These are phyloP conservation scores for Polietes domitor DNA, from an alignment of 2,888 invertebrate species.

Conservation along the genomic window DNA sequence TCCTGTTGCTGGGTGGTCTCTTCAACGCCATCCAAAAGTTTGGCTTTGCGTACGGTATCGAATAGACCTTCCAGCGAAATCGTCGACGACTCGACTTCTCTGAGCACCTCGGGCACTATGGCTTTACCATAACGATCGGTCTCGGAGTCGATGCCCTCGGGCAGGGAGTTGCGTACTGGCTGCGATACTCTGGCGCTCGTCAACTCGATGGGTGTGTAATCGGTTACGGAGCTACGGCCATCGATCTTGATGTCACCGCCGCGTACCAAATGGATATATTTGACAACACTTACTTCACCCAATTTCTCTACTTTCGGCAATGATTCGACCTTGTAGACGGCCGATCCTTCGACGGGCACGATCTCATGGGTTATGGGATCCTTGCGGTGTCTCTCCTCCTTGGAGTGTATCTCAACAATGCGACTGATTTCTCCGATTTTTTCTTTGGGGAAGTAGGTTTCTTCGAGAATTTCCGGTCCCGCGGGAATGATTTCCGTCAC, in stretches of 20 bases:
- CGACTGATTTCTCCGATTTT: constrained; percentile 87
- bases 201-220: constrained; percentile 79
- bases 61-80: constrained; percentile 86
- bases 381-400: constrained; percentile 84
- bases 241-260: constrained; percentile 77
- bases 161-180: constrained; percentile 75
- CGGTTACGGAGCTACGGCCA: constrained; percentile 80
- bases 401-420: constrained; percentile 86
- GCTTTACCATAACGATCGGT: constrained; percentile 74
- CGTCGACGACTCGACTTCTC: constrained; percentile 84
- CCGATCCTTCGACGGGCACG: constrained; percentile 82
- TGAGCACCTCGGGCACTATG: constrained; percentile 77
- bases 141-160: constrained; percentile 56
- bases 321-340: constrained; percentile 83
- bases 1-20: constrained; percentile 74
- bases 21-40: constrained; percentile 71
- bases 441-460: constrained; percentile 78
- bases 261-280: constrained; percentile 85
- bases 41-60: constrained; percentile 82
- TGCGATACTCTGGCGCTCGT: constrained; percentile 63
- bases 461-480: constrained; percentile 61
- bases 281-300: constrained; percentile 87
- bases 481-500: constrained; percentile 46
- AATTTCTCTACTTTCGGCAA: constrained; percentile 85
- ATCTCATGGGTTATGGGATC: constrained; percentile 81